Evolutionary conservation across 2,113 vertebrate species (phyloP), one percentile per base, ranked within the genome.

Genomic region (Chrysochloris asiatica): DNA sequence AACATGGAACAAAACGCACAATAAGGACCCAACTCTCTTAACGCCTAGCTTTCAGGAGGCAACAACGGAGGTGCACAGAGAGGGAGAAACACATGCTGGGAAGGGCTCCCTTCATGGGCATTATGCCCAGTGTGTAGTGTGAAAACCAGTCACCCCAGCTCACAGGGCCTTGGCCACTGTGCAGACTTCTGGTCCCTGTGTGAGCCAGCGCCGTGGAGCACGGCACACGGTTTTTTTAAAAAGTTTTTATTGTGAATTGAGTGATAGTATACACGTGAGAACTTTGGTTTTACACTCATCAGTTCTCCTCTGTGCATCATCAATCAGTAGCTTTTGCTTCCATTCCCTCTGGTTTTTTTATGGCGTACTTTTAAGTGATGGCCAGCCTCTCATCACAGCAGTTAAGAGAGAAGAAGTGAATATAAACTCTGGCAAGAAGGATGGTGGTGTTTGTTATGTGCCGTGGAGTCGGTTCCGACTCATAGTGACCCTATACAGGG

Each of bases 221-320:
- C 10, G 47, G 22, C 8, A 26, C 6, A 22, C 1, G 6, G 3
- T 41, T n/a, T n/a, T n/a, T n/a, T n/a, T n/a, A n/a, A n/a, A n/a
- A n/a, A n/a, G n/a, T n/a, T n/a, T n/a, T n/a, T n/a, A n/a, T n/a
- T n/a, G n/a, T n/a, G n/a, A n/a, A n/a, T n/a, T n/a, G n/a, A n/a
- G n/a, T n/a, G n/a, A n/a, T n/a, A n/a, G n/a, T n/a, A n/a, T n/a
- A n/a, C n/a, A n/a, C n/a, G n/a, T n/a, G n/a, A n/a, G n/a, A n/a
- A n/a, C n/a, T n/a, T n/a, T n/a, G n/a, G n/a, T n/a, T n/a, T n/a
- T n/a, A n/a, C n/a, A n/a, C n/a, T n/a, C n/a, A n/a, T n/a, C n/a
- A n/a, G n/a, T n/a, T n/a, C n/a, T n/a, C n/a, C n/a, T n/a, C n/a
- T n/a, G n/a, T n/a, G n/a, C n/a, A n/a, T n/a, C n/a, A n/a, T n/a